Evolutionary conservation across 2,888 invertebrate genomes (phyloP), one percentile per base, ranked within the genome.

Genomic region (Lordiphosa andalusiaca): DNA sequence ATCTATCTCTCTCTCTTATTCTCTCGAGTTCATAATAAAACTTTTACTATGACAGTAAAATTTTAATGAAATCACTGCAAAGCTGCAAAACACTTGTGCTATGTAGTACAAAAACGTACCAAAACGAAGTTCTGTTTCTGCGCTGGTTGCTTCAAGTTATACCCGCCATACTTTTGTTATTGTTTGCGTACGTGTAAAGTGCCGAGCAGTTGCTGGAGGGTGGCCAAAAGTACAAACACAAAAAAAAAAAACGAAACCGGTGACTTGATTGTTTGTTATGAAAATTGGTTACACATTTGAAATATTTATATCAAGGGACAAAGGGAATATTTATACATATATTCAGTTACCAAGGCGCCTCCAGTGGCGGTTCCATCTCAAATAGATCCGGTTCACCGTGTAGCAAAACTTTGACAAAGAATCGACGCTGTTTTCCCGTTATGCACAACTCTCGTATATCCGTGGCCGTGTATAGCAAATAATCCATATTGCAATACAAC

Each of bases 41-140:
- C 70, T 77, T 76, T 74, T 74, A 76, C 74, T 63, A 72, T 76
- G 75, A 76, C 75, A 76, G 77, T 74, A 77, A 76, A 76, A 77
- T 76, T 77, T 76, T 76, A 76, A 76, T 77, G 77, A 77, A 76
- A 76, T 77, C 75, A 72, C 72, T 72, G 77, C 75, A 77, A 77
- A 69, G 62, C 73, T 73, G 60, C 71, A 67, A 71, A 69, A 69
- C 71, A 73, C 73, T 73, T 67, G 73, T 53, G 61, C 68, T 47
- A 36, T 35, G 35, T n/a, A 47, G 19, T 19, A 47, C 30, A 6
- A 42, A 67, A 58, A 50, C 37, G 47, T 38, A 53, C 54, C 63
- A 63, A 30, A 39, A 41, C 52, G 16, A 39, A 38, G 47, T 33
- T 44, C 44, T 44, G 13, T 5, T 7, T 30, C n/a, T 37, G 12